Conservation (phyloP, 1,140 invertebrate species). For the Drosophila tsacasi region DNA sequence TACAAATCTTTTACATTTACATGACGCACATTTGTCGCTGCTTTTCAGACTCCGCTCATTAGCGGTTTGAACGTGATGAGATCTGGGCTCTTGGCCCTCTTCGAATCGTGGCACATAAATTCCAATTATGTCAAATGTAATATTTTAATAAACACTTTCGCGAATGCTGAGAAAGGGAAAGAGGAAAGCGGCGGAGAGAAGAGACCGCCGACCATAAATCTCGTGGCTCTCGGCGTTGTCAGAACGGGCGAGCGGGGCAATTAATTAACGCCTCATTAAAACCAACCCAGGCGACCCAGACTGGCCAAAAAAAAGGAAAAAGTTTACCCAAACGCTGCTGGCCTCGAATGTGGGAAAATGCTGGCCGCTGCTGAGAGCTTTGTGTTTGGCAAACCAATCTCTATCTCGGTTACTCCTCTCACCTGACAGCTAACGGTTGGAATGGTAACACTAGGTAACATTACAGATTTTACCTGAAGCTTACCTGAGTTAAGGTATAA, state of each 20-base stretch:
- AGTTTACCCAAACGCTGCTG: conserved; percentile 40
- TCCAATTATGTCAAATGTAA: conserved; percentile 85
- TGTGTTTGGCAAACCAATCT: conserved; percentile 48
- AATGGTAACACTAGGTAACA: conserved; percentile 22
- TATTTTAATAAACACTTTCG: conserved; percentile 85
- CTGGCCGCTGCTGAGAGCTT: conserved; percentile 25
- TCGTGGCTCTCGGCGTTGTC: conserved; percentile 53
- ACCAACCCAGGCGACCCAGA: conserved; percentile 53
- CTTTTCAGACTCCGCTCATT: conserved; percentile 21
- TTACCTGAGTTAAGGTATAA: not conserved
- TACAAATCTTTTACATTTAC: conserved; percentile 14
- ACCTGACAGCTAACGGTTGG: conserved; percentile 23
- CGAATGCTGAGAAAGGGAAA: conserved; percentile 51
- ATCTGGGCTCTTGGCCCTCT: conserved; percentile 24
- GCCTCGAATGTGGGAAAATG: conserved; percentile 71
- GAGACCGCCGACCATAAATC: conserved; percentile 62
- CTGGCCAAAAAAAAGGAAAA: conserved; percentile 26
- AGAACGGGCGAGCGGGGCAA: conserved; percentile 76
- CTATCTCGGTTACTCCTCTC: conserved; percentile 11
- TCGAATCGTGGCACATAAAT: conserved; percentile 69
- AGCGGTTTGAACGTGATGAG: conserved; percentile 34
- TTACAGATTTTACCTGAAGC: not conserved
- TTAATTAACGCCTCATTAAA: conserved; percentile 85
- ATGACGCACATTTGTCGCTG: conserved; percentile 29
- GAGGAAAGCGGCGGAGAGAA: conserved; percentile 38